Base-by-base conservation (phyloP, 2,113 vertebrate species). In the Thryonomys swinderianus region DNA sequence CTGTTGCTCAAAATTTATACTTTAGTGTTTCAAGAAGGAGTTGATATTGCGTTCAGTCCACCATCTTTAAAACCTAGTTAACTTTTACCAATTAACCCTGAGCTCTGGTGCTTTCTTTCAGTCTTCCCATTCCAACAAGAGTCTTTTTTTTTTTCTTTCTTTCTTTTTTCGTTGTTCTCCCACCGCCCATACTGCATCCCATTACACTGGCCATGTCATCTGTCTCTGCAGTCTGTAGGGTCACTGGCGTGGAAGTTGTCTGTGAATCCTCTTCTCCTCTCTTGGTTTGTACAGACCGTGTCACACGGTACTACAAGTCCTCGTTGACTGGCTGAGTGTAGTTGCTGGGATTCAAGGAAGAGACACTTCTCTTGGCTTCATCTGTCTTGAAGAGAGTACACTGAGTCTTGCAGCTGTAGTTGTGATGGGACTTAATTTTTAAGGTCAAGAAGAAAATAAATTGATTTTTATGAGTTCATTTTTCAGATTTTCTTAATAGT, bases 371-470 rank as follows among this genome's bases (percentile, higher is more conserved):
- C 48, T 5, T 51, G 48, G 53, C 21, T 80, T 59, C 59, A 48
- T 90, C 57, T 55, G 12, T 93, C 51, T 69, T 81, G 45, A 90
- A 87, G 83, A 74, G 69, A 59, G 71, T 57, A 88, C 48, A 61
- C 40, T 71, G 23, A 95, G 4, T 91, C 64, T 88, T 90, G 20
- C 6, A n/a, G 48, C 16, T 96, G 88, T 91, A 51, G 32, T 90
- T 87, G 37, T 21, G 83, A 40, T 42, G 64, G 10, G 84, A 81
- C 61, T 90, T 93, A 42, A 71, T 67, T 91, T 91, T 93, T 93
- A 86, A 80, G 27, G 25, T 16, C 57, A 89, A 74, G 37, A 76
- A 74, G 55, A 91, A 87, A 62, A 89, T 30, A 48, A 64, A 74
- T 48, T 85, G n/a, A 84, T 82, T 61, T 87, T 90, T 82, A n/a